Evolutionary conservation across 2,888 invertebrate species (phyloP).

Genomic region (Linnaemya vulpina): DNA sequence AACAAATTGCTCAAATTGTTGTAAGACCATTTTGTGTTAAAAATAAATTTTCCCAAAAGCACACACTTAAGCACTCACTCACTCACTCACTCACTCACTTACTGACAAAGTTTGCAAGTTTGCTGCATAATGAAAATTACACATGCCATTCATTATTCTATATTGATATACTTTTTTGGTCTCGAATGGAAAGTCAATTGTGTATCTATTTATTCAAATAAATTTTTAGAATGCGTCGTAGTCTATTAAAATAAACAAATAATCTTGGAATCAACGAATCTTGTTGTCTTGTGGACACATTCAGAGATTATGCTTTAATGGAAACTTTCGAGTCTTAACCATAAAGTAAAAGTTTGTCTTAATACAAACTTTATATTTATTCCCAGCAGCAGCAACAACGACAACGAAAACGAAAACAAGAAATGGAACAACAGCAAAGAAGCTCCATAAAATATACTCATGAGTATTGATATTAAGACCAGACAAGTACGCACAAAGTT

Average conservation of each 20-base stretch:
- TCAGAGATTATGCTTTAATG: not conserved
- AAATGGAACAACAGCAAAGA: not conserved
- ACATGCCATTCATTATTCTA: constrained; percentile 27
- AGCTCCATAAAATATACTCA: constrained; percentile 28
- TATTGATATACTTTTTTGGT: not conserved
- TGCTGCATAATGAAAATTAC: constrained; percentile 4
- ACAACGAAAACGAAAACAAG: too few species aligned
- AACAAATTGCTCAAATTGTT: not conserved
- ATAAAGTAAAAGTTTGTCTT: constrained; percentile 48
- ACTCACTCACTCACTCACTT: too few species aligned
- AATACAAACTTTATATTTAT: constrained; percentile 31
- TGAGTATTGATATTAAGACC: constrained; percentile 44
- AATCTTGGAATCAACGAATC: not conserved
- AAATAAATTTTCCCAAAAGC: not conserved
- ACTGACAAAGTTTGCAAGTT: not conserved
- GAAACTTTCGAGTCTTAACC: constrained; percentile 44
- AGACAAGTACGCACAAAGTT: constrained; percentile 42
- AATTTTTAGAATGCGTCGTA: constrained; percentile 42
- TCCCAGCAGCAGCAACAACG: constrained; percentile 11
- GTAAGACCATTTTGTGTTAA: not conserved
- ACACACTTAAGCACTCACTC: too few species aligned
- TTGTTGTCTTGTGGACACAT: not conserved
- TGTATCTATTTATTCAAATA: constrained; percentile 49
- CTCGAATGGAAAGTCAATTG: constrained; percentile 23
- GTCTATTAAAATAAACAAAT: constrained; percentile 52